phyloP scores from a whole-genome alignment of 1,140 invertebrate genomes.

The Cydia amplana region DNA sequence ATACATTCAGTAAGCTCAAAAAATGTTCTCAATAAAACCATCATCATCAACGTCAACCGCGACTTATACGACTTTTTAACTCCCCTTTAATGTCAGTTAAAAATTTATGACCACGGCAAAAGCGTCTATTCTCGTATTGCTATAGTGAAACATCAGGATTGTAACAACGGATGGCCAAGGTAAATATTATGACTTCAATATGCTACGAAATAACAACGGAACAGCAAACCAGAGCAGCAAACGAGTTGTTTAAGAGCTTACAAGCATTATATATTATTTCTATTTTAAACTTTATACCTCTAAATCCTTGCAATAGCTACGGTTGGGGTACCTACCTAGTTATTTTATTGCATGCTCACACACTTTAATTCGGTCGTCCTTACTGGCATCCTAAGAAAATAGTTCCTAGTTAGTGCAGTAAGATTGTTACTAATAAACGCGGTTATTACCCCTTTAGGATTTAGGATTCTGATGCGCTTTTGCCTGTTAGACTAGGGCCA shows the following conservation, averaged over 20 bases:
- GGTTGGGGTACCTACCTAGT: too few relatives aligned
- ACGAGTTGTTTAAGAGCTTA: background rate
- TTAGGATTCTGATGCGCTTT: too few relatives aligned
- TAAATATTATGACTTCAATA: constrained; percentile 38
- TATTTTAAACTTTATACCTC: background rate
- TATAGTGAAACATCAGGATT: constrained; percentile 33
- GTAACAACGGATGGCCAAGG: constrained; percentile 23
- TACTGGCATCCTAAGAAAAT: too few relatives aligned
- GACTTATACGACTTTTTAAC: constrained; percentile 27
- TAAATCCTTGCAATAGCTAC: too few relatives aligned
- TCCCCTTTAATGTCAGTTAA: background rate
- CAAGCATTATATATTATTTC: background rate
- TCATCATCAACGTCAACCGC: too few relatives aligned
- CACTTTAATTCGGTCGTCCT: too few relatives aligned
- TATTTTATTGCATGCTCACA: too few relatives aligned
- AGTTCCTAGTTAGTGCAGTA: too few relatives aligned
- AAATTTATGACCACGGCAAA: constrained; percentile 11
- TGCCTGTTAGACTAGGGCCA: too few relatives aligned
- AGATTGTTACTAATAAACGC: too few relatives aligned
- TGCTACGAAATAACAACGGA: constrained; percentile 2
- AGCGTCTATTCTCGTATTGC: constrained; percentile 27
- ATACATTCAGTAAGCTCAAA: background rate
- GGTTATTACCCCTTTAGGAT: too few relatives aligned
- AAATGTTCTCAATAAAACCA: background rate
- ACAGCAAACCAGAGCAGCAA: background rate